Base-by-base conservation (phyloP, 2,797 vertebrate species). In the Molossus alvarezi region DNA sequence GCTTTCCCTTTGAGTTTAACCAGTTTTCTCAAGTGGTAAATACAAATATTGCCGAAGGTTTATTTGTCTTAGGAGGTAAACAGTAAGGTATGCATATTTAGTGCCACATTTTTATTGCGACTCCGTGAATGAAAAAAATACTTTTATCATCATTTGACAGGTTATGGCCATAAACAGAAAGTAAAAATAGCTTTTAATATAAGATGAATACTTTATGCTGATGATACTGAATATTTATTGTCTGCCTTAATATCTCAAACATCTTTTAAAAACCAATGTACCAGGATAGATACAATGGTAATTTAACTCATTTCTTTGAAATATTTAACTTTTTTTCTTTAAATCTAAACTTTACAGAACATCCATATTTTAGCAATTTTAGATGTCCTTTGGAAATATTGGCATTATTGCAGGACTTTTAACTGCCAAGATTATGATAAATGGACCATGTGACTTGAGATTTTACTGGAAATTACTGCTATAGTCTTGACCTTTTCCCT, bases 401-500 rank as follows among this genome's bases (percentile, higher is more conserved):
- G 90, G 62, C 3, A 27, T 5, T 53, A 9, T 75, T 55, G n/a
- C 29, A 76, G 29, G 41, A 60, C 51, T 33, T 27, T 72, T 55
- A 89, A 95, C 27, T 86, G 75, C 67, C 65, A 53, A 77, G 65
- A 29, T 41, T 27, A 15, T 69, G 69, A 45, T 57, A n/a, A 93
- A 37, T 45, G 33, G 33, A 18, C 23, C 8, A 0, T 18, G 4
- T 77, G 57, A 87, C 62, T 65, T 64, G 25, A 71, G 53, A n/a
- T 76, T 95, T 92, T 91, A 90, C 37, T 96, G 53, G 87, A 80
- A 81, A 73, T 94, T 41, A 84, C 29, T 75, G 3, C 75, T 45
- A 13, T 62, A 77, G 58, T 55, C 29, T 94, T 92, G 79, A 94
- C 64, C 62, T 95, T 92, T 82, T 84, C 37, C 14, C 10, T 81